Evolutionary conservation across 2,888 invertebrate species (phyloP).

Genomic region (Venusia cambrica): DNA sequence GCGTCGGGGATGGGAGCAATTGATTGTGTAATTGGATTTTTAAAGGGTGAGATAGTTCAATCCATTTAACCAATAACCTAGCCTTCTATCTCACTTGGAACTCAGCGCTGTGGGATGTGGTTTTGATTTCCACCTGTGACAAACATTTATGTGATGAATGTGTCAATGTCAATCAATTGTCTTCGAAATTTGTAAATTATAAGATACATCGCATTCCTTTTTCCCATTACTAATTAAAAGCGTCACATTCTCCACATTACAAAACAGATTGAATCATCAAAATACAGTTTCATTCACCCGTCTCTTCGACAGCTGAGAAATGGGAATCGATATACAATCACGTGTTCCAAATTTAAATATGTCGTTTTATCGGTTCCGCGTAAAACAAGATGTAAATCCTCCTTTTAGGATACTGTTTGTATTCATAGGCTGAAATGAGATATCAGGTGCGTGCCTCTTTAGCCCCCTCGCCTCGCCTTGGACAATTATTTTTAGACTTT

Average conservation of each 20-base stretch:
- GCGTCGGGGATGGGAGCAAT: conserved; percentile 19
- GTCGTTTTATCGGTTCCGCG: conserved; percentile 26
- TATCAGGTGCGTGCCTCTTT: conserved; percentile 51
- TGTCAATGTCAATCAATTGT: too few relatives aligned
- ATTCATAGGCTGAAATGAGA: conserved; percentile 64
- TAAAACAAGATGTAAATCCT: conserved; percentile 32
- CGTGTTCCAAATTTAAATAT: conserved; percentile 31
- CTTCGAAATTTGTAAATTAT: too few relatives aligned
- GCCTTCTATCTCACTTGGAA: too few relatives aligned
- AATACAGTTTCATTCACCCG: conserved; percentile 27
- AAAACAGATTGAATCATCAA: conserved; percentile 30
- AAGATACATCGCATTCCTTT: too few relatives aligned
- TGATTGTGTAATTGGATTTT: conserved; percentile 24
- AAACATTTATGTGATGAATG: too few relatives aligned
- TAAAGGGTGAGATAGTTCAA: conserved; percentile 19
- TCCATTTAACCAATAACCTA: too few relatives aligned
- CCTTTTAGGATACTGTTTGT: conserved; percentile 57
- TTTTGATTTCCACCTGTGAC: too few relatives aligned
- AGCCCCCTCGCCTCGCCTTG: conserved; percentile 12
- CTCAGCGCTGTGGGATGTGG: too few relatives aligned
- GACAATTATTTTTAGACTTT: conserved; percentile 40
- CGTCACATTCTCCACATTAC: conserved; percentile 25
- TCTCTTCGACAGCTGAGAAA: conserved; percentile 29
- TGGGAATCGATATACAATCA: conserved; percentile 33
- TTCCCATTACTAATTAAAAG: conserved; percentile 12